These are phyloP conservation scores for Helobdella robusta DNA, from an alignment of 2,888 invertebrate species.

Conservation along the genomic window DNA sequence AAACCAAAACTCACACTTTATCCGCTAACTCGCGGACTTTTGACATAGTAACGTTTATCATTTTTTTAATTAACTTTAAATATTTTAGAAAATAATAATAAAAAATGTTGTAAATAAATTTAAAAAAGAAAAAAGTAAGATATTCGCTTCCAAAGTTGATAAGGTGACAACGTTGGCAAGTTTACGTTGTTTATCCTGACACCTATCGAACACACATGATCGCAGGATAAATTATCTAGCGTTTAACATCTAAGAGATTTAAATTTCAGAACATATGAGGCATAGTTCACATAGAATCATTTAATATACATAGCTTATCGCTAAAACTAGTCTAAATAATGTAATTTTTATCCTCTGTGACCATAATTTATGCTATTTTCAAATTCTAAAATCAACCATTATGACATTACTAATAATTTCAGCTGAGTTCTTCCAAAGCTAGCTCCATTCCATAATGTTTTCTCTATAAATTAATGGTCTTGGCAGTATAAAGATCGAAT, in stretches of 20 bases:
- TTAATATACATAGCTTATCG: too few relatives aligned
- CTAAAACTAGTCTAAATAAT: too few relatives aligned
- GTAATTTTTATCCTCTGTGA: too few relatives aligned
- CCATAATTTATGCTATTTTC: too few relatives aligned
- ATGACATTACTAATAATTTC: too few relatives aligned
- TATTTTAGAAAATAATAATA: slow-evolving; percentile 15
- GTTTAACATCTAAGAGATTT: not conserved
- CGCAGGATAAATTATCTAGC: not conserved
- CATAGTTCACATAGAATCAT: too few relatives aligned
- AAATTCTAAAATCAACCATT: too few relatives aligned
- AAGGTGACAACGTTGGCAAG: slow-evolving; percentile 21
- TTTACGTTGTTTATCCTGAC: slow-evolving; percentile 16
- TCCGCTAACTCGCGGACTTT: slow-evolving; percentile 26
- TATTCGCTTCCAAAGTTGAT: not conserved
- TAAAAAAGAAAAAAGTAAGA: not conserved
- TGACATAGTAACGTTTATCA: slow-evolving; percentile 27
- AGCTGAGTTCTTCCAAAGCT: too few relatives aligned
- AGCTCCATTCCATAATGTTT: too few relatives aligned
- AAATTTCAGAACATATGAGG: not conserved
- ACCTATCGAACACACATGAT: slow-evolving; percentile 11
- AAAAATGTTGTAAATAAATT: not conserved
- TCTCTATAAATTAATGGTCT: too few relatives aligned
- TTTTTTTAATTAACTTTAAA: not conserved
- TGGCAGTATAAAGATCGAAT: too few relatives aligned
- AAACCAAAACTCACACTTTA: slow-evolving; percentile 25